Evolutionary conservation across 2,113 vertebrate genomes (phyloP), one percentile per base, ranked within the genome.

Genomic region (Copsychus sechellarum): DNA sequence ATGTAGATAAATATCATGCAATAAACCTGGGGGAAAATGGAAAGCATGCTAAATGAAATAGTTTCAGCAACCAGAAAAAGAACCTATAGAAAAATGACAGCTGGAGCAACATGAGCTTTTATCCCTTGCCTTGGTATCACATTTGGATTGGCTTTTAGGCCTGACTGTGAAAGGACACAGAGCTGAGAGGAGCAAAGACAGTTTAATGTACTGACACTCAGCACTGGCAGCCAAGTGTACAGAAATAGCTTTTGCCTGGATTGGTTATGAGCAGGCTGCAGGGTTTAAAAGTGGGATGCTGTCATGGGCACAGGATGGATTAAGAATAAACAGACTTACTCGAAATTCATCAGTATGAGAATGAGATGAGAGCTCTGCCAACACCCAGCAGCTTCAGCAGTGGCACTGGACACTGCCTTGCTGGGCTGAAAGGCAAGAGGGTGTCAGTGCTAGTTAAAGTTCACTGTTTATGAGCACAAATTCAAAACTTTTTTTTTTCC

Each of bases 201-300:
- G 29, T 89, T 88, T 77, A 88, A 54, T 54, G 26, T 47, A 38
- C 74, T 87, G 73, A 65, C 57, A 47, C 34, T 84, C 5, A 1
- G 93, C 69, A 61, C 81, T 31, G 45, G 78, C 7, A 0, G 81
- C 54, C 71, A 54, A 84, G 48, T 42, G 47, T 29, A 90, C 91
- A 93, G 76, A 92, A 97, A 97, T 94, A 96, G 82, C 88, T 92
- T 93, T 88, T 81, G 67, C 92, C 79, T 86, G 88, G 82, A 47
- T 88, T 96, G 86, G 85, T 50, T 88, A 58, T 66, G 34, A 81
- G 67, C 9, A 0, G 47, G 47, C 64, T 62, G 54, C 67, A 54
- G 87, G 33, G 62, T 61, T 91, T 87, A 76, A 79, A 89, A 88
- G 38, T 5, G 11, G 23, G 12, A 6, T 87, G 65, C 84, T 76